These are phyloP conservation scores for Electrona antarctica DNA, from an alignment of 2,113 vertebrate species.

Conservation along the genomic window DNA sequence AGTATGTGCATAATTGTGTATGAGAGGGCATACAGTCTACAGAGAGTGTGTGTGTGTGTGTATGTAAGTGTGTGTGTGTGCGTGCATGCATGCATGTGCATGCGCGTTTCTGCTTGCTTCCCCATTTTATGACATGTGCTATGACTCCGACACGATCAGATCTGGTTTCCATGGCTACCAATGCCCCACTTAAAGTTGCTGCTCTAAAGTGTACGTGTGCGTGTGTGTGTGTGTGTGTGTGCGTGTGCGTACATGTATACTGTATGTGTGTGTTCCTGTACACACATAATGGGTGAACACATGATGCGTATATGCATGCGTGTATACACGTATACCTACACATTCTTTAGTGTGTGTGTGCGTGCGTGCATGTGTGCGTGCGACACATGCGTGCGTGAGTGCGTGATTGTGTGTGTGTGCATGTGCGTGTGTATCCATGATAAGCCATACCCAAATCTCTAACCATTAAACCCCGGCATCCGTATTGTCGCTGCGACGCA, in stretches of 20 bases:
- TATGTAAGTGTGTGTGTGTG: constrained; percentile 8
- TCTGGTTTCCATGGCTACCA: constrained; percentile 75
- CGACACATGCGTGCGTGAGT: not conserved
- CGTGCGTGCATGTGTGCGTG: constrained; percentile 3
- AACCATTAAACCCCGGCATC: too few relatives aligned
- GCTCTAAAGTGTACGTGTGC: constrained; percentile 46
- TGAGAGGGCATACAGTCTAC: constrained; percentile 6
- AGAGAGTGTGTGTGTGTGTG: not conserved
- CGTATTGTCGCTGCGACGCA: too few relatives aligned
- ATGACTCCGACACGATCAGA: constrained; percentile 67
- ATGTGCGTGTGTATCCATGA: constrained; percentile 36
- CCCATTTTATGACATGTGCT: constrained; percentile 70
- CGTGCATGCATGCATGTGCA: not conserved
- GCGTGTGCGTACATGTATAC: constrained; percentile 13
- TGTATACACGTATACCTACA: too few relatives aligned
- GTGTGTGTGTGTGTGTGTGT: constrained; percentile 42
- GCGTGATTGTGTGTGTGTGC: constrained; percentile 17
- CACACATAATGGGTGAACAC: not conserved
- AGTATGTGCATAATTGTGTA: too few relatives aligned
- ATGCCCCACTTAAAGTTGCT: constrained; percentile 74
- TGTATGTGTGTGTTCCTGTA: not conserved
- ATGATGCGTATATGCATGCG: not conserved
- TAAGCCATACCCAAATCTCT: constrained; percentile 35
- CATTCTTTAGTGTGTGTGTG: constrained; percentile 4
- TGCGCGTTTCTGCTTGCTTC: constrained; percentile 26